A percentile compares a stretch with the other conserved stretches of the same genome.
phyloP scores from a whole-genome alignment of 1,140 invertebrate species.

The Drosophila chauvacae region DNA sequence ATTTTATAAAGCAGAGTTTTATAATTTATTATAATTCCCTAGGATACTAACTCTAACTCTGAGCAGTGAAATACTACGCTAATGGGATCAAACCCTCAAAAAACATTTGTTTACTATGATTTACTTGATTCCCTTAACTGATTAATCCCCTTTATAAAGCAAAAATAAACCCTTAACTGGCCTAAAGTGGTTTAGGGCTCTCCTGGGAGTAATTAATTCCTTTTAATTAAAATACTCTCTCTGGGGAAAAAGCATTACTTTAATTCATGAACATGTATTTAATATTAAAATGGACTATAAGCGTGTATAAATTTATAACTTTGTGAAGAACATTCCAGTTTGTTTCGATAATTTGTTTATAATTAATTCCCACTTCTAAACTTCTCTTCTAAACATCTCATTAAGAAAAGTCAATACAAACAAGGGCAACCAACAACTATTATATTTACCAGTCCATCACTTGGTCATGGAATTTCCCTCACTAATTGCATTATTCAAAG shows the following conservation, averaged over 20 bases:
- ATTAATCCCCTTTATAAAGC: not conserved
- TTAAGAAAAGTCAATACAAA: not conserved
- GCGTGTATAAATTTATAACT: not conserved
- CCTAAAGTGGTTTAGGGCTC: too few relatives aligned
- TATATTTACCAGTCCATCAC: not conserved
- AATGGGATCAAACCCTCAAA: not conserved
- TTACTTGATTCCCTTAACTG: not conserved
- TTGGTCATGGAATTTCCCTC: not conserved
- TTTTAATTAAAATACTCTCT: not conserved
- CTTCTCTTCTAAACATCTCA: not conserved
- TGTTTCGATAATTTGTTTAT: not conserved
- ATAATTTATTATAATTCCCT: not conserved
- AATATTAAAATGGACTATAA: not conserved
- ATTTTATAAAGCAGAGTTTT: too few relatives aligned
- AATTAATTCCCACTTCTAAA: not conserved
- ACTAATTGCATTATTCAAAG: constrained; percentile 10
- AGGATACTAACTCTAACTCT: not conserved
- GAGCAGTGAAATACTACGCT: too few relatives aligned
- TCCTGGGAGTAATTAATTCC: too few relatives aligned
- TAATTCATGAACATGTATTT: not conserved
- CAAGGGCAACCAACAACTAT: not conserved
- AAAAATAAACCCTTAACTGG: not conserved
- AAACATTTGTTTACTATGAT: not conserved
- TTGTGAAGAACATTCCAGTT: not conserved
- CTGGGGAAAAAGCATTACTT: not conserved